Conservation (phyloP, 1,140 invertebrate genomes). For the Trachymyrmex cornetzi region DNA sequence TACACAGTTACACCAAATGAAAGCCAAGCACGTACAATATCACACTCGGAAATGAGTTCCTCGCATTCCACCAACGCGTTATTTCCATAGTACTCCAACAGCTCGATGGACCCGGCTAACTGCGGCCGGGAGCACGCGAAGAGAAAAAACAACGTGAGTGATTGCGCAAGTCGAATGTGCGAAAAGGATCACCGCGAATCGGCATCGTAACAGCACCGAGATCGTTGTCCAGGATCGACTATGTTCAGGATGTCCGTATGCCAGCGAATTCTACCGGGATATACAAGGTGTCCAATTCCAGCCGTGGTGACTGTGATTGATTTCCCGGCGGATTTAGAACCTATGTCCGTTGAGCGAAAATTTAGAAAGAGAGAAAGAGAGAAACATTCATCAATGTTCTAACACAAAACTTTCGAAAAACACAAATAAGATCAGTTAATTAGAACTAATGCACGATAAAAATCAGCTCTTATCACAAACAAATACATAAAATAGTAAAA, state of each 20-base stretch:
- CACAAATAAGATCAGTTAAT: slow-evolving; percentile 9
- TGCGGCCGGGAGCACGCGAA: slow-evolving; percentile 28
- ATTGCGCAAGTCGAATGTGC: slow-evolving; percentile 40
- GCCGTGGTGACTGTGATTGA: slow-evolving; percentile 52
- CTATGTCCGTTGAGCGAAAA: slow-evolving; percentile 34
- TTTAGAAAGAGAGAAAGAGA: not conserved
- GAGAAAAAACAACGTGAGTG: slow-evolving; percentile 60
- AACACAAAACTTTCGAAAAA: not conserved
- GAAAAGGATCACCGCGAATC: slow-evolving; percentile 58
- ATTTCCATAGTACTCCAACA: slow-evolving; percentile 34
- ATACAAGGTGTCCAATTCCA: slow-evolving; percentile 60
- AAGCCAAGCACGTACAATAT: slow-evolving; percentile 63
- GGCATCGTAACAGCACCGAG: slow-evolving; percentile 46
- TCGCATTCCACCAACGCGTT: slow-evolving; percentile 43
- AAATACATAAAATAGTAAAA: not conserved
- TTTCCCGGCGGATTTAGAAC: slow-evolving; percentile 48
- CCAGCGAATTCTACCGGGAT: slow-evolving; percentile 39
- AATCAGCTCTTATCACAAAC: not conserved
- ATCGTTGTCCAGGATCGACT: slow-evolving; percentile 44
- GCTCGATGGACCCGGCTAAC: not conserved
- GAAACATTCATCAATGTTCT: slow-evolving; percentile 12
- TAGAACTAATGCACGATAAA: not conserved
- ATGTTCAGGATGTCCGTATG: slow-evolving; percentile 4
- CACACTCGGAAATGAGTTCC: slow-evolving; percentile 52
- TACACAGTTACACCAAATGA: not conserved